These are phyloP conservation scores for Trachemys scripta DNA, from an alignment of 2,113 vertebrate species.

Conservation along the genomic window DNA sequence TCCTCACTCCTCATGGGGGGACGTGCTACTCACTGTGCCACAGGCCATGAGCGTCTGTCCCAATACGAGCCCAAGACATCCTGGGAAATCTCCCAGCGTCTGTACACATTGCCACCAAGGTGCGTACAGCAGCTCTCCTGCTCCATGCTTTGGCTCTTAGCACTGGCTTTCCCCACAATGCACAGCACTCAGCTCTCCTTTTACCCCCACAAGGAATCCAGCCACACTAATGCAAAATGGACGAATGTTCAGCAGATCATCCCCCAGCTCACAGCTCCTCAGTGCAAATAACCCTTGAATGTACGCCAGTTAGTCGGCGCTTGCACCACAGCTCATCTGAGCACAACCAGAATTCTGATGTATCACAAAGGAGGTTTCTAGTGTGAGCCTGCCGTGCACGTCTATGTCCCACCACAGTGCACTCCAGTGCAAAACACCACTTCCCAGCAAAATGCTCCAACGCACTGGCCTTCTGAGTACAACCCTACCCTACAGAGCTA, in stretches of 20 bases:
- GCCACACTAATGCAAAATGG: background rate
- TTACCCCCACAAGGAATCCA: background rate
- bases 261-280: background rate
- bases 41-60: too few relatives aligned
- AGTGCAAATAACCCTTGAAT: background rate
- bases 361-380: background rate
- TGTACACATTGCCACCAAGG: background rate
- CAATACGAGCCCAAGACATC: background rate
- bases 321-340: background rate
- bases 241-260: background rate
- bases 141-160: too few relatives aligned
- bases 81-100: background rate
- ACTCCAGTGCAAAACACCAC: background rate
- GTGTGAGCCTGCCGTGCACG: background rate
- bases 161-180: background rate
- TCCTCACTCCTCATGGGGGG: too few relatives aligned
- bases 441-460: background rate
- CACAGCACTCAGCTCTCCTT: background rate
- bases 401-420: background rate
- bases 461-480: background rate
- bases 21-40: too few relatives aligned
- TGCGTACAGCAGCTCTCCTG: too few relatives aligned
- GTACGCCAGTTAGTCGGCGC: background rate
- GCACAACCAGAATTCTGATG: background rate
- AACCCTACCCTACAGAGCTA: accelerated